phyloP scores from a whole-genome alignment of 2,888 invertebrate species.

The Spialia ferax region DNA sequence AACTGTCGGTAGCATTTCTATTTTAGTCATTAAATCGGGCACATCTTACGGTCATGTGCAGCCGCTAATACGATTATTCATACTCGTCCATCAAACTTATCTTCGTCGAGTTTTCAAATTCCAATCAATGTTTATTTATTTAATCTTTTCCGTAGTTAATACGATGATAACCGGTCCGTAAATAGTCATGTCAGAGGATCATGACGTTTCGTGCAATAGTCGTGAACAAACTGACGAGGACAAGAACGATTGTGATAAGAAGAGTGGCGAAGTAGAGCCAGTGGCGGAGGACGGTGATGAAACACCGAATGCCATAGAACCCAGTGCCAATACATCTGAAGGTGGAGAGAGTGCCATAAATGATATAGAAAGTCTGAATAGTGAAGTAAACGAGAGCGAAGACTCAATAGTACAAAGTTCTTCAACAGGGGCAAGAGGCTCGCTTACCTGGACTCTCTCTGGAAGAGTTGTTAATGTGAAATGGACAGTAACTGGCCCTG shows the following conservation, averaged over 20 bases:
- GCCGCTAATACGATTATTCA: background rate
- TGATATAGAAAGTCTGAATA: constrained; percentile 53
- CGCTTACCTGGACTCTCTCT: constrained; percentile 69
- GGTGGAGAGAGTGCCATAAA: constrained; percentile 62
- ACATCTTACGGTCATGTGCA: background rate
- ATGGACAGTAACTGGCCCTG: constrained; percentile 78
- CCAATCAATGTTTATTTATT: background rate
- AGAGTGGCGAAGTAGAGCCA: constrained; percentile 44
- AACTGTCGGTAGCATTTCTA: constrained; percentile 27
- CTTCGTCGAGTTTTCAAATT: background rate
- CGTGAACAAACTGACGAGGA: constrained; percentile 57
- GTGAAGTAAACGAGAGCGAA: constrained; percentile 47
- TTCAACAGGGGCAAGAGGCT: constrained; percentile 42
- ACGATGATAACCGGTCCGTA: constrained; percentile 33
- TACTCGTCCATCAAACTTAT: background rate
- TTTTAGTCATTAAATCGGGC: constrained; percentile 27
- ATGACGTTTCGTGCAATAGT: constrained; percentile 65
- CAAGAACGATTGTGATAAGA: constrained; percentile 37
- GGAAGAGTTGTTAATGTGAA: constrained; percentile 67
- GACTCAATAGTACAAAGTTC: constrained; percentile 40
- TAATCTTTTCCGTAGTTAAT: constrained; percentile 12
- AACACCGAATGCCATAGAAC: constrained; percentile 46
- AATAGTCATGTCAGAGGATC: constrained; percentile 77
- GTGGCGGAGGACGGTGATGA: constrained; percentile 45
- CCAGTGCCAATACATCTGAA: constrained; percentile 67